Evolutionary conservation across 2,113 vertebrate genomes (phyloP).

Genomic region (Anoplopoma fimbria): DNA sequence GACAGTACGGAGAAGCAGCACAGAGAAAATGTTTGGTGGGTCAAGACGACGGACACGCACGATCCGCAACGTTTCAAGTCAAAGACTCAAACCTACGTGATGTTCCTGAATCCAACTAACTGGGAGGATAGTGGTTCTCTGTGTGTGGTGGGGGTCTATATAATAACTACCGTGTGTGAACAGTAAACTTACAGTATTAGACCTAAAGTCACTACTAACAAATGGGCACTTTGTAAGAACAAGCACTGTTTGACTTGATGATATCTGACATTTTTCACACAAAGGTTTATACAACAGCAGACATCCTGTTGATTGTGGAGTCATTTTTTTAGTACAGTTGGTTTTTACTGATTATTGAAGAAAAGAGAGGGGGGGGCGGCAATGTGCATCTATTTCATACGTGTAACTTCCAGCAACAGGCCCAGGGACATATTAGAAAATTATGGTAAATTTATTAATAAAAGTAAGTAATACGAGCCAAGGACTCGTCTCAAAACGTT

Average conservation of each 20-base stretch:
- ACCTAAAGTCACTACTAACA: constrained; percentile 31
- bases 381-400: constrained; percentile 5
- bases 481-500: background rate
- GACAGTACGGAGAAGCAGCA: background rate
- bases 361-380: background rate
- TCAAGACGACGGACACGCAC: background rate
- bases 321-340: constrained; percentile 13
- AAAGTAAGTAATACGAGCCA: background rate
- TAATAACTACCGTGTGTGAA: background rate
- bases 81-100: constrained; percentile 15
- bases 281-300: background rate
- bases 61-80: constrained; percentile 5
- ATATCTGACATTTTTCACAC: constrained; percentile 14
- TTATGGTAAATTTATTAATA: background rate
- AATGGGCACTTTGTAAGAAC: constrained; percentile 39
- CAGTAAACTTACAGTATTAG: constrained; percentile 25
- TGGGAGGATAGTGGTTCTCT: background rate
- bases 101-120: background rate
- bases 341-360: constrained; percentile 25
- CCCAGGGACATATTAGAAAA: background rate
- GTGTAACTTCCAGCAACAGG: constrained; percentile 5
- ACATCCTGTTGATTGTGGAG: constrained; percentile 3
- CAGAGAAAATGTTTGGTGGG: background rate
- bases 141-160: background rate
- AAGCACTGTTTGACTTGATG: constrained; percentile 37